Evolutionary conservation across 2,113 vertebrate species (phyloP).

Genomic region (Numida meleagris): DNA sequence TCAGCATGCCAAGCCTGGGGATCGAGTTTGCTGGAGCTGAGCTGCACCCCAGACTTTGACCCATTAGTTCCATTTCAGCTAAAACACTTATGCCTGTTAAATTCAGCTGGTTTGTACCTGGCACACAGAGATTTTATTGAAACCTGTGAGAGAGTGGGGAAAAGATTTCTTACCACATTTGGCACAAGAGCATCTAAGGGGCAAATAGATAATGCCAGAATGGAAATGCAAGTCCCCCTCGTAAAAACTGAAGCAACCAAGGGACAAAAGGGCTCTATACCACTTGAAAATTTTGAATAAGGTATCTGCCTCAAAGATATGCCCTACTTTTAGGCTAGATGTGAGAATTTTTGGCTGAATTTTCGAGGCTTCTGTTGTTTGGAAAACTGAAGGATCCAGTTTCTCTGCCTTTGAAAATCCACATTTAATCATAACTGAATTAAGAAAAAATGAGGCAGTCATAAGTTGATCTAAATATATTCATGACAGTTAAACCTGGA

Average conservation of each 20-base stretch:
- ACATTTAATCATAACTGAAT: background rate
- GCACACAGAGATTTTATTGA: background rate
- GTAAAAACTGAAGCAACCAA: background rate
- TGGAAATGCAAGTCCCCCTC: background rate
- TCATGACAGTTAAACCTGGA: no score
- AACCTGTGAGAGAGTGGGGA: background rate
- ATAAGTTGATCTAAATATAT: background rate
- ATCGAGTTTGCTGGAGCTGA: background rate
- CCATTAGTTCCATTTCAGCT: background rate
- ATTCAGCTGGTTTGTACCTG: background rate
- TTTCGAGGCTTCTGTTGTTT: background rate
- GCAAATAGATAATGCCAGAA: background rate
- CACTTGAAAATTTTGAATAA: background rate
- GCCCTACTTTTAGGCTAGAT: background rate
- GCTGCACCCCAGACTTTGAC: background rate
- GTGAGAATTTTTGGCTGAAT: background rate
- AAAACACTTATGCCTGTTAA: background rate
- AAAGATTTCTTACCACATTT: background rate
- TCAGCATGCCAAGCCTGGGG: rapidly evolving
- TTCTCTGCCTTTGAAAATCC: background rate
- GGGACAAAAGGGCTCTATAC: background rate
- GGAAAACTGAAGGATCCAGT: background rate
- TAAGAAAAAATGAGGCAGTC: background rate
- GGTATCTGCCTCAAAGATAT: background rate
- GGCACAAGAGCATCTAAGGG: background rate